Evolutionary conservation across 1,140 invertebrate genomes (phyloP).

Genomic region (Neodiprion pinetum): DNA sequence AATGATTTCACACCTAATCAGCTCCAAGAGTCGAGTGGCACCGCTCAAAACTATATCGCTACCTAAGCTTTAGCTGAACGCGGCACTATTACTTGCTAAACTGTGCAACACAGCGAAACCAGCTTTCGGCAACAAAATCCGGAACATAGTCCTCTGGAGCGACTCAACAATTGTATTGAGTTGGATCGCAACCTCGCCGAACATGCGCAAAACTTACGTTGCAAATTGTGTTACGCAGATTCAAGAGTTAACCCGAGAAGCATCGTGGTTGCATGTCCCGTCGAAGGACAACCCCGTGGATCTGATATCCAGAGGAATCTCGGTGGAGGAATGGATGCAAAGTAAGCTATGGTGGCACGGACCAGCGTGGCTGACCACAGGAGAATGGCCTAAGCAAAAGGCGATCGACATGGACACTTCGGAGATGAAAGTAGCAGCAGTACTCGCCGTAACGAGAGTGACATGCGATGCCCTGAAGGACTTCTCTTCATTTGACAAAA

Average conservation of each 20-base stretch:
- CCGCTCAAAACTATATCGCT: conserved; percentile 56
- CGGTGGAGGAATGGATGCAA: background rate
- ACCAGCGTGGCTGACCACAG: conserved; percentile 4
- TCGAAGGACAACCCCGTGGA: conserved; percentile 35
- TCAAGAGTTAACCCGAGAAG: background rate
- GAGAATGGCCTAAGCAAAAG: background rate
- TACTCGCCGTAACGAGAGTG: background rate
- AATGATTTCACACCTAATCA: conserved; percentile 30
- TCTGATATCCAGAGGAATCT: conserved; percentile 27
- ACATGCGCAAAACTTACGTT: conserved; percentile 46
- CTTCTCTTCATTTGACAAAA: background rate
- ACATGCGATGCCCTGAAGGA: background rate
- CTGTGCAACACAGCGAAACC: conserved; percentile 37
- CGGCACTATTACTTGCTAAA: conserved; percentile 51
- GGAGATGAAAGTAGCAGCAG: background rate
- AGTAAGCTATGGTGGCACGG: conserved; percentile 12
- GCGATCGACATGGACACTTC: background rate
- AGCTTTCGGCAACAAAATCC: conserved; percentile 33
- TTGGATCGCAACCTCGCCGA: conserved; percentile 46
- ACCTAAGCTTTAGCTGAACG: conserved; percentile 60
- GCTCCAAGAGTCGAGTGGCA: conserved; percentile 52
- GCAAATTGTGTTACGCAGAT: conserved; percentile 34
- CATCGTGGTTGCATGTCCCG: conserved; percentile 30
- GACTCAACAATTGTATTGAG: conserved; percentile 53
- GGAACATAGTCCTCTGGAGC: conserved; percentile 43